Evolutionary conservation across 2,113 vertebrate genomes (phyloP), one percentile per base, ranked within the genome.

Genomic region (Rhynchomys soricoides): DNA sequence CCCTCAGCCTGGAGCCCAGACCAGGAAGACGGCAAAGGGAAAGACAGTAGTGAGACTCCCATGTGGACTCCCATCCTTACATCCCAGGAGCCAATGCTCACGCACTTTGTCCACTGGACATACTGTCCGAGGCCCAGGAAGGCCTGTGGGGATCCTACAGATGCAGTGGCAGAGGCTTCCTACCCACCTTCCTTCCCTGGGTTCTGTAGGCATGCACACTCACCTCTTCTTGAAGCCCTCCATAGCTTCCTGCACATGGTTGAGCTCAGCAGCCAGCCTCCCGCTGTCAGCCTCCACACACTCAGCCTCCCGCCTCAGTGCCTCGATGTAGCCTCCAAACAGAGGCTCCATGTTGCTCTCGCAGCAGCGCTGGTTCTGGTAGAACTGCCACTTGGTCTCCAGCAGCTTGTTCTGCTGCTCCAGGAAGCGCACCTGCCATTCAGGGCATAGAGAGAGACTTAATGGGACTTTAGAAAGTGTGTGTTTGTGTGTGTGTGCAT

Each of bases 201-300:
- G 11, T 2, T 43, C 17, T 37, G 17, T 7, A 2, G 15, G 1
- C 3, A 0, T 21, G 31, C 40, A 0, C 55, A 96, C 97, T 99
- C 98, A 99, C 99, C 99, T 99, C 94, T 86, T 98, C 98, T 99
- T 99, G 98, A 99, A 99, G 98, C 99, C 99, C 97, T 99, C 99
- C 71, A 99, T 99, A 8, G 99, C 96, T 93, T 99, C 98, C 97
- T 99, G 99, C 99, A 99, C 99, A 96, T 99, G 99, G 98, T 96
- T 99, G 95, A 99, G 99, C 64, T 99, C 99, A 0, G 99, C 98
- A 66, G 99, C 99, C 97, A 99, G 97, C 97, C 99, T 99, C 22
- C 98, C 95, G 12, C 99, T 99, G 98, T 99, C 99, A 0, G 98
- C 99, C 97, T 98, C 95, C 93, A 99, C 96, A 0, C 97, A 95